Evolutionary conservation across 2,797 vertebrate species (phyloP).

Genomic region (Chelon labrosus): DNA sequence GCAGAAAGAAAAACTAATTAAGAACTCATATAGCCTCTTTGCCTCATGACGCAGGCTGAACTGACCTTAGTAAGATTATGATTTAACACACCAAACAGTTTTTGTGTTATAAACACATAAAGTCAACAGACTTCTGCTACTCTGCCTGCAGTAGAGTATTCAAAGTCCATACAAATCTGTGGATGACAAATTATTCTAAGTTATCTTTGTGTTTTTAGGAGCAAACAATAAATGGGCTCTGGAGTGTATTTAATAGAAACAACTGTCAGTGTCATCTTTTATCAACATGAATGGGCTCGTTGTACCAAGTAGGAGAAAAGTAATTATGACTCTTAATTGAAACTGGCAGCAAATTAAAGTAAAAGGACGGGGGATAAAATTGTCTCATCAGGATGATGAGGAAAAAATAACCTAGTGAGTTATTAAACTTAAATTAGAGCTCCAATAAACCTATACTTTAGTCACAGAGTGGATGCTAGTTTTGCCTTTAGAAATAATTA

Average conservation of each 20-base stretch:
- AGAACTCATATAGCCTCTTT: background rate
- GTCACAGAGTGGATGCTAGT: slow-evolving; percentile 40
- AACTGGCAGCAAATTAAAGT: slow-evolving; percentile 70
- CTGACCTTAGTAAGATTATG: background rate
- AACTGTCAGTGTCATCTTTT: slow-evolving; percentile 72
- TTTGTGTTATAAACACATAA: background rate
- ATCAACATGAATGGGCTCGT: slow-evolving; percentile 66
- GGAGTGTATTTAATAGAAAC: slow-evolving; percentile 62
- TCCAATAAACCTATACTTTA: slow-evolving; percentile 44
- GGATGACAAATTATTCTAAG: slow-evolving; percentile 22
- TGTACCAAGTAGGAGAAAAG: slow-evolving; percentile 67
- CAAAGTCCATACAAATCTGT: slow-evolving; percentile 8
- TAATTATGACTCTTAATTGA: slow-evolving; percentile 80
- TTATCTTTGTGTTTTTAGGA: slow-evolving; percentile 40
- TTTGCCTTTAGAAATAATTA: slow-evolving; percentile 43
- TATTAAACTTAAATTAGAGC: slow-evolving; percentile 58
- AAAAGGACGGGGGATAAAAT: slow-evolving; percentile 45
- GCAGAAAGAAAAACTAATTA: background rate
- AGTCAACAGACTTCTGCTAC: background rate
- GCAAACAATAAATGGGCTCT: slow-evolving; percentile 46
- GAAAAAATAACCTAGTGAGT: slow-evolving; percentile 55
- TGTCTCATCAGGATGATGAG: slow-evolving; percentile 54
- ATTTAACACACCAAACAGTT: slow-evolving; percentile 5
- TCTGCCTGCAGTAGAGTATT: background rate
- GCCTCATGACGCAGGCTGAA: background rate